Percentiles rank a stretch among this genome's conserved stretches.
These are phyloP conservation scores for Cyphomyrus discorhynchus DNA, from an alignment of 2,113 vertebrate species.

Conservation along the genomic window DNA sequence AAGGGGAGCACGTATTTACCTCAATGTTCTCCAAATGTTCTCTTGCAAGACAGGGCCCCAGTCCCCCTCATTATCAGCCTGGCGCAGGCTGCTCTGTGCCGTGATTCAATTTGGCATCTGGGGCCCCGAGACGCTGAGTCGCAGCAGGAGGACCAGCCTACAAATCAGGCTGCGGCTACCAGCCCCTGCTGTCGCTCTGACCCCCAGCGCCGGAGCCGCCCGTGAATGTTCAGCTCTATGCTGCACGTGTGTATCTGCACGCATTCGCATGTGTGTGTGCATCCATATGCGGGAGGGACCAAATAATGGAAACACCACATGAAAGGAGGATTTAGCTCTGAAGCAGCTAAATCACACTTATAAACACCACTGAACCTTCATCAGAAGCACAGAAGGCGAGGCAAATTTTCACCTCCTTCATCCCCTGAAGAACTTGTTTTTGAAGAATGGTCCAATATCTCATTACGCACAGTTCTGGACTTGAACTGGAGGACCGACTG, in stretches of 20 bases:
- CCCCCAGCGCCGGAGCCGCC: no score
- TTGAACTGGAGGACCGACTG: neutral
- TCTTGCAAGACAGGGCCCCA: neutral
- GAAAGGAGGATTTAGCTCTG: neutral
- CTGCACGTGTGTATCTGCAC: neutral
- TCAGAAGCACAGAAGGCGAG: neutral
- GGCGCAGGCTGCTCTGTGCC: slow-evolving; percentile 26
- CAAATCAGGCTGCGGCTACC: slow-evolving; percentile 11
- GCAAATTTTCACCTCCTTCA: neutral
- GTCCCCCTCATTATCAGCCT: slow-evolving; percentile 33
- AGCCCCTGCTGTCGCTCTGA: neutral
- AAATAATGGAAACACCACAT: neutral
- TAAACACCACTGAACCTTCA: neutral
- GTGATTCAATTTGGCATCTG: slow-evolving; percentile 33
- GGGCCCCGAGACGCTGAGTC: slow-evolving; percentile 32
- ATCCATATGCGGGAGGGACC: neutral
- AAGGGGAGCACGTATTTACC: neutral
- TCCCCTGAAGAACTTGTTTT: neutral
- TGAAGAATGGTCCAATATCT: neutral
- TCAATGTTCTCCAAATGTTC: neutral
- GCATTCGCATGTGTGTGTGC: neutral
- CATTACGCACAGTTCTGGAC: neutral
- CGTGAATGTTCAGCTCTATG: neutral
- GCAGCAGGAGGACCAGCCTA: slow-evolving; percentile 35
- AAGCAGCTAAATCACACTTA: neutral